Conservation (phyloP, 2,113 vertebrate genomes). For the Axis porcinus region DNA sequence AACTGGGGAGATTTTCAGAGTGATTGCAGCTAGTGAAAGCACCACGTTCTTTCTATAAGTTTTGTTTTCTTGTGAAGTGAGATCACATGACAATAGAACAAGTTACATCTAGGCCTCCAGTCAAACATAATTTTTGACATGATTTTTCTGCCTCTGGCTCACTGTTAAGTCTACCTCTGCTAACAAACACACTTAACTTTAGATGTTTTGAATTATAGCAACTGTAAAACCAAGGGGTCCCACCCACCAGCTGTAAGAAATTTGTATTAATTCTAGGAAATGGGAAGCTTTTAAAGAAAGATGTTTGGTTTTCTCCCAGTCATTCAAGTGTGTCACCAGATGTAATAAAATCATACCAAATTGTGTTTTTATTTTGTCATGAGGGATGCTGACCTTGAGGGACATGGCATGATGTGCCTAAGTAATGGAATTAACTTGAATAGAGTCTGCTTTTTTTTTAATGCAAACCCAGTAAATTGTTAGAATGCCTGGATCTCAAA, state of each 20-base stretch:
- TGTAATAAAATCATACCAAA: not conserved
- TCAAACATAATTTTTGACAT: not conserved
- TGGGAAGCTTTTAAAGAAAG: not conserved
- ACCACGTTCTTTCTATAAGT: not conserved
- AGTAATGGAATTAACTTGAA: not conserved
- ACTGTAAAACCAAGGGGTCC: not conserved
- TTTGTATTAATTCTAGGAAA: conserved; percentile 38
- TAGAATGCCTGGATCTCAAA: not conserved
- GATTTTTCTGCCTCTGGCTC: not conserved
- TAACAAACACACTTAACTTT: not conserved
- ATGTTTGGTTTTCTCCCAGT: conserved; percentile 21
- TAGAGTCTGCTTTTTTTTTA: not conserved
- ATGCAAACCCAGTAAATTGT: not conserved
- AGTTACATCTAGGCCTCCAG: not conserved
- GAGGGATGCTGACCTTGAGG: not conserved
- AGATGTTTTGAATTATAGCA: conserved; percentile 27
- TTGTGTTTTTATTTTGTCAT: conserved; percentile 19
- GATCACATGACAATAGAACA: not conserved
- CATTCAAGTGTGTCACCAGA: not conserved
- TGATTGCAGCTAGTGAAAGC: not conserved
- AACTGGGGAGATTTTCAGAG: not conserved
- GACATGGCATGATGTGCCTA: not conserved
- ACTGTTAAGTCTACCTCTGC: not conserved
- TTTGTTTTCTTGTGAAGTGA: not conserved
- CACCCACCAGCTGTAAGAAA: not conserved